phyloP scores from a whole-genome alignment of 2,888 invertebrate genomes.

The Hyposoter didymator region DNA sequence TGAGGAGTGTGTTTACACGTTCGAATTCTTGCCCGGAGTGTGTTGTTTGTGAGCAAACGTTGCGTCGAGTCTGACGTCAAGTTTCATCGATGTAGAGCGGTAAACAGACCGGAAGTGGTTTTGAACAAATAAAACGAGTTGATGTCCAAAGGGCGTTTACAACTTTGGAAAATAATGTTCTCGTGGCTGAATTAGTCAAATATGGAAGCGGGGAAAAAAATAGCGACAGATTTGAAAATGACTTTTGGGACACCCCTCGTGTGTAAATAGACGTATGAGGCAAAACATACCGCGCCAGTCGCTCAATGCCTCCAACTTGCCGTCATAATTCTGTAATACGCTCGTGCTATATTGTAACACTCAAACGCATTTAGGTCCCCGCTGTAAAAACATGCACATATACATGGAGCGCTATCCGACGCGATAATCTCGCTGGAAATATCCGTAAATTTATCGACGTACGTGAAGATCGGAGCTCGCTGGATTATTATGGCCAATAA shows the following conservation, averaged over 20 bases:
- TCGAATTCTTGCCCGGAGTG: conserved; percentile 31
- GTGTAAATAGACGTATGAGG: background rate
- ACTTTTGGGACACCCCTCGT: background rate
- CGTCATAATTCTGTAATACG: conserved; percentile 47
- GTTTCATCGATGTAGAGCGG: conserved; percentile 42
- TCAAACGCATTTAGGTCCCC: background rate
- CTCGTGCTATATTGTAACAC: conserved; percentile 1
- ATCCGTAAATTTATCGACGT: conserved; percentile 26
- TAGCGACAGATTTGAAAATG: background rate
- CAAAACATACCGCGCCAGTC: background rate
- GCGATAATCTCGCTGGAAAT: conserved; percentile 24
- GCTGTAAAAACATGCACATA: background rate
- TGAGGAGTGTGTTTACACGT: background rate
- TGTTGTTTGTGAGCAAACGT: background rate
- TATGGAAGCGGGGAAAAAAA: too few species aligned
- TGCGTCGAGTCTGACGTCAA: conserved; percentile 40
- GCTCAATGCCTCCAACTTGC: conserved; percentile 29
- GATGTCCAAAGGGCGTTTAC: background rate
- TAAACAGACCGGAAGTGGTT: conserved; percentile 3
- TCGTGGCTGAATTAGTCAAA: too few species aligned
- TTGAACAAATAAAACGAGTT: background rate
- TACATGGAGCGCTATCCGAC: background rate
- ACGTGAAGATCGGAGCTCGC: background rate
- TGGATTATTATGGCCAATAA: conserved; percentile 20
- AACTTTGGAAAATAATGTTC: background rate